Evolutionary conservation across 2,888 invertebrate species (phyloP), one percentile per base, ranked within the genome.

Genomic region (Zhengitettix transpicula): DNA sequence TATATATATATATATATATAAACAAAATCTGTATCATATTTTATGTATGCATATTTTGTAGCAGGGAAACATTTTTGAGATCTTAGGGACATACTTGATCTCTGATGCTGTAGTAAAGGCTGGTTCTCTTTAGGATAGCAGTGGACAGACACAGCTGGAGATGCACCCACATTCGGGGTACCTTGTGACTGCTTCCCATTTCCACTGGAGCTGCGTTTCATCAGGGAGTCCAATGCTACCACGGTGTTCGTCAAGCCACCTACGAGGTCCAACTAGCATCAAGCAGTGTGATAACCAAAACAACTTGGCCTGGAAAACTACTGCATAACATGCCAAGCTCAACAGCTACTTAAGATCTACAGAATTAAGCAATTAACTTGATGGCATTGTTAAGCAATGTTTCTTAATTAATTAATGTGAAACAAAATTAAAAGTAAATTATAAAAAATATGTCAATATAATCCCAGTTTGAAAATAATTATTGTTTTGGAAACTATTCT

Each of bases 81-180:
- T 28, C 28, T 28, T n/a, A 47, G n/a, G 47, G 47, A 60, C 60
- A n/a, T 60, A 60, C 60, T 11, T 42, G 57, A 54, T n/a, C 41
- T 44, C 40, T 60, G 57, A 17, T 57, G 60, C 52, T 54, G 57
- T 42, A 69, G 65, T 54, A 69, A 65, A 44, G 69, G 69, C 60
- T 68, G 68, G 44, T 66, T 69, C 61, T 69, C 69, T 60, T 66
- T 66, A 15, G 67, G 42, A 55, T 58, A 63, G 61, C 63, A 63
- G 56, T 63, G 61, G 47, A 63, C 60, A 3, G 60, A 60, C n/a
- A 63, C 61, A 11, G 63, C 52, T 54, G 59, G 63, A 47, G 62
- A 57, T 40, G 56, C 52, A 40, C 60, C 60, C 42, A 60, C 40
- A 28, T 55, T 55, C 17, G 44, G 55, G n/a, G 52, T 44, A 40